A percentile compares a stretch with the other conserved stretches of the same genome.
Evolutionary conservation across 35 echinoderm and acorn worm species (phyloP).

Genomic region (Apostichopus californicus): DNA sequence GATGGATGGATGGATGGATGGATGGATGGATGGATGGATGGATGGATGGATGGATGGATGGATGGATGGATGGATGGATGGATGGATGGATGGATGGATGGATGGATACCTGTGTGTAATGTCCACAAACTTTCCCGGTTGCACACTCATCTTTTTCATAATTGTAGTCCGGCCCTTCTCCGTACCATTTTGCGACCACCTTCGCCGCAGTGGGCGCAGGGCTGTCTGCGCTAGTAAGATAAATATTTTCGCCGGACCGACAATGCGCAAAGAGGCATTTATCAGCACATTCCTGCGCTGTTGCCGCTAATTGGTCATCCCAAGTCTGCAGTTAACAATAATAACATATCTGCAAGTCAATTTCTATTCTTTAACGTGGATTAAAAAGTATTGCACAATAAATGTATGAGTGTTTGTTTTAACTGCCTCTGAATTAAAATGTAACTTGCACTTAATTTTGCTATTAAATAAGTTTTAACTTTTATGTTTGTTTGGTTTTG

Average conservation of each 20-base stretch:
- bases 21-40: too few relatives aligned
- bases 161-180: not conserved
- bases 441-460: too few relatives aligned
- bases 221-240: not conserved
- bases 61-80: too few relatives aligned
- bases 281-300: not conserved
- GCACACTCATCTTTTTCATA: not conserved
- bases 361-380: too few relatives aligned
- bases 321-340: not conserved
- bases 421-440: too few relatives aligned
- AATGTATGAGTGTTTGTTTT: too few relatives aligned
- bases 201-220: not conserved
- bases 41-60: too few relatives aligned
- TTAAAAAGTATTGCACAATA: too few relatives aligned
- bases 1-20: too few relatives aligned
- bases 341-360: not conserved
- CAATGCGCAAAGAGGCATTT: not conserved
- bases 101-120: conserved; percentile 6
- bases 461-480: too few relatives aligned
- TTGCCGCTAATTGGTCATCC: not conserved
- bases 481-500: too few relatives aligned
- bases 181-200: not conserved
- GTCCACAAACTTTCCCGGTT: not conserved
- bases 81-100: too few relatives aligned
- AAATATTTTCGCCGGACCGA: not conserved